phyloP scores from a whole-genome alignment of 64 coral and sea anemone genomes.

The Stichodactyla helianthus region DNA sequence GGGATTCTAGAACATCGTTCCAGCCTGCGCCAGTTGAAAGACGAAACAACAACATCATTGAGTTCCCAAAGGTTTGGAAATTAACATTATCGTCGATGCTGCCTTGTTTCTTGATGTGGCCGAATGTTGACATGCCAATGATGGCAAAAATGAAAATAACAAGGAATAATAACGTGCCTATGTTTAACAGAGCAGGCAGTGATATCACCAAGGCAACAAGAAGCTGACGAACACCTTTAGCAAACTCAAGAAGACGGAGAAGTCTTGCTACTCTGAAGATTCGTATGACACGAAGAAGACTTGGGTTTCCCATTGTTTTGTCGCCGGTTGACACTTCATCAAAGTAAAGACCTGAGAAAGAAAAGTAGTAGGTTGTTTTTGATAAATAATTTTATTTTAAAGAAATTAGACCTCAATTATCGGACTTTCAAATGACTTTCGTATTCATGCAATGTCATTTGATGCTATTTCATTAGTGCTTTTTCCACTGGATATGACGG shows the following conservation, averaged over 20 bases:
- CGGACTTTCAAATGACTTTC: too few relatives aligned
- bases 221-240: constrained; percentile 88
- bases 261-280: constrained; percentile 79
- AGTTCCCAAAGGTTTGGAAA: constrained; percentile 81
- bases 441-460: too few relatives aligned
- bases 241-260: constrained; percentile 77
- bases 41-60: constrained; percentile 77
- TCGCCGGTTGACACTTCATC: constrained; percentile 23
- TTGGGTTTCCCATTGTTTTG: constrained; percentile 55
- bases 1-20: constrained; percentile 75
- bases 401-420: too few relatives aligned
- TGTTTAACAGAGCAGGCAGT: constrained; percentile 82
- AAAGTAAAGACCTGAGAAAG: constrained; percentile 29
- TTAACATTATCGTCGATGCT: constrained; percentile 80
- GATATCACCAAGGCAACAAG: constrained; percentile 81
- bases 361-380: background rate
- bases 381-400: too few relatives aligned
- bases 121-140: constrained; percentile 82
- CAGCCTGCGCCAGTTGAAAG: constrained; percentile 83
- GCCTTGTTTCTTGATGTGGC: constrained; percentile 71
- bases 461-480: too few relatives aligned
- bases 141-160: constrained; percentile 92
- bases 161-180: constrained; percentile 71
- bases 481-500: too few relatives aligned
- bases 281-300: constrained; percentile 64